These are phyloP conservation scores for Cheilosia impressa DNA, from an alignment of 2,888 invertebrate species.

Conservation along the genomic window DNA sequence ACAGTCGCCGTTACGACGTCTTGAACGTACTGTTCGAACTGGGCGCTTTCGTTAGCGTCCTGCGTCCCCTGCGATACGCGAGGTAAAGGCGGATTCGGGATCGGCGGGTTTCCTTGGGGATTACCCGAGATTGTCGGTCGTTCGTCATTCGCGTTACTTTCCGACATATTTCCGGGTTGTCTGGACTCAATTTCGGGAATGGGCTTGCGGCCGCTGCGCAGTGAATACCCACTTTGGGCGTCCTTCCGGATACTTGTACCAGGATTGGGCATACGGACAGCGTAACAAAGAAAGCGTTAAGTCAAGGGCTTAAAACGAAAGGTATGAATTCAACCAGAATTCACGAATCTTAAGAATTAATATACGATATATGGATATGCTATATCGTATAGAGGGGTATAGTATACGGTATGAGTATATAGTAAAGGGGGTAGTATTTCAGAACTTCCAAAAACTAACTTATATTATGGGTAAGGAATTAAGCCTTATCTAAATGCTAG, in stretches of 20 bases:
- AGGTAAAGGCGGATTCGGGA: background rate
- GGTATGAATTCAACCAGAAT: background rate
- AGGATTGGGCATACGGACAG: background rate
- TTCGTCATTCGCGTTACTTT: background rate
- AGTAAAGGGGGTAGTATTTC: too few species aligned
- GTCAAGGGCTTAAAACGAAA: background rate
- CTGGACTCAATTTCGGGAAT: accelerated
- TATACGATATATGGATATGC: too few species aligned
- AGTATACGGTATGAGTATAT: too few species aligned
- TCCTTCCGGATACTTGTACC: background rate
- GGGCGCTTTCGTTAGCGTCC: background rate
- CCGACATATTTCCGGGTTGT: background rate
- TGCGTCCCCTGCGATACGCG: background rate
- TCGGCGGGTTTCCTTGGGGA: too few species aligned
- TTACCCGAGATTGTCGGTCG: too few species aligned
- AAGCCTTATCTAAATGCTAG: too few species aligned
- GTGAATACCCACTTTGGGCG: background rate
- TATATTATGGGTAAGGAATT: too few species aligned
- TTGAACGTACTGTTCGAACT: background rate
- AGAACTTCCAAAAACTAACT: too few species aligned
- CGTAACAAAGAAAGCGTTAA: background rate
- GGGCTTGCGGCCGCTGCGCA: background rate
- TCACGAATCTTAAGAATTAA: too few species aligned
- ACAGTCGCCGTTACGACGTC: background rate
- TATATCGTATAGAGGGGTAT: too few species aligned